Percentiles rank a stretch among this genome's conserved stretches.
Evolutionary conservation across 2,888 invertebrate genomes (phyloP).

Genomic region (Scaptomyza reducta): DNA sequence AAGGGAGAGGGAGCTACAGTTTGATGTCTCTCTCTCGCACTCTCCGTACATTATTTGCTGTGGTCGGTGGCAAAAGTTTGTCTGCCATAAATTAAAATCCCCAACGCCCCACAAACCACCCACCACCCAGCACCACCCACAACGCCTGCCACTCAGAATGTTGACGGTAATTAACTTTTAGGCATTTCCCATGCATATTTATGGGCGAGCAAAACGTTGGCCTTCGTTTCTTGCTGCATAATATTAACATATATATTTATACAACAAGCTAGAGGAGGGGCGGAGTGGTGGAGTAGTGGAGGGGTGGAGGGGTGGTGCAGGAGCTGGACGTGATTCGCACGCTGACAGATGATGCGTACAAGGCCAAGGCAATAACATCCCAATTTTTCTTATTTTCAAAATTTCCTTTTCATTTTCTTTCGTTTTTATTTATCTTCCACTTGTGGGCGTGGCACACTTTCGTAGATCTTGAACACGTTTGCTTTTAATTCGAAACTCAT

Average conservation of each 20-base stretch:
- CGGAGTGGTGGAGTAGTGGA: background rate
- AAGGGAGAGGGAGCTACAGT: slow-evolving; percentile 1
- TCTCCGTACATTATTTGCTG: slow-evolving; percentile 30
- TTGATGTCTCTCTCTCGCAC: slow-evolving; percentile 5
- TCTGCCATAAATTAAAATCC: slow-evolving; percentile 77
- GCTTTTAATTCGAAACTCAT: slow-evolving; percentile 32
- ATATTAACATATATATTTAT: slow-evolving; percentile 57
- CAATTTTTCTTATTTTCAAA: slow-evolving; percentile 6
- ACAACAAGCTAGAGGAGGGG: too few species aligned
- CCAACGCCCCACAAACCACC: slow-evolving; percentile 53
- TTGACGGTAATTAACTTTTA: slow-evolving; percentile 79
- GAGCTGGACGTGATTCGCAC: slow-evolving; percentile 5
- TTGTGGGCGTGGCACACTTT: slow-evolving; percentile 25
- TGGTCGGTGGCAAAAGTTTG: slow-evolving; percentile 64
- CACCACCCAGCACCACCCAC: slow-evolving; percentile 7
- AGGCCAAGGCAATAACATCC: slow-evolving; percentile 32
- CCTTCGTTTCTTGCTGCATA: slow-evolving; percentile 56
- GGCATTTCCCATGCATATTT: slow-evolving; percentile 79
- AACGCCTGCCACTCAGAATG: slow-evolving; percentile 71
- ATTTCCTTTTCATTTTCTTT: slow-evolving; percentile 3
- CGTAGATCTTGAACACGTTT: slow-evolving; percentile 11
- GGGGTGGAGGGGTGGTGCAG: slow-evolving; percentile 9
- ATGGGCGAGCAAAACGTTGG: slow-evolving; percentile 45
- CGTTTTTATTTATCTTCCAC: slow-evolving; percentile 10
- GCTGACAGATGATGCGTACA: slow-evolving; percentile 66